Conservation (phyloP, 2,113 vertebrate species). For the Pardalotus punctatus region DNA sequence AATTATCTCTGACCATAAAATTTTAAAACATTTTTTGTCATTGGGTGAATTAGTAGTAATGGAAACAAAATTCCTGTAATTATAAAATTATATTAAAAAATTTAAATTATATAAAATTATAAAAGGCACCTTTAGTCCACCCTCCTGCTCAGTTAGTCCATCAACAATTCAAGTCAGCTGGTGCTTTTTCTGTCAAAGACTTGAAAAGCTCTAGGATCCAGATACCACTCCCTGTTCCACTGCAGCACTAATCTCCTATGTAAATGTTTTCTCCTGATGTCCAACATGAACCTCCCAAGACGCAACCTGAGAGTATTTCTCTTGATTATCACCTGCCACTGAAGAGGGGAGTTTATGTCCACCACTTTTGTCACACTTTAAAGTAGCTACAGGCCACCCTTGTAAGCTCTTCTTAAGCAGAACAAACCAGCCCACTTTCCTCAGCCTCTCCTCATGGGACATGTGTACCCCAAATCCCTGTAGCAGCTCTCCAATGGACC, state of each 20-base stretch:
- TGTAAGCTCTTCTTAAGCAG: not conserved
- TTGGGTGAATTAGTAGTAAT: not conserved
- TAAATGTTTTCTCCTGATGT: not conserved
- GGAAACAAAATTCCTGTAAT: not conserved
- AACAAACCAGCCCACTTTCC: not conserved
- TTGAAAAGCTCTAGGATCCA: not conserved
- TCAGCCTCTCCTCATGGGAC: rapidly evolving
- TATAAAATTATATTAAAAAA: no score
- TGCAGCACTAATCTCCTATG: not conserved
- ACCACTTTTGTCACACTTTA: not conserved
- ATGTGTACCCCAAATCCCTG: not conserved
- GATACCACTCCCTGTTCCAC: not conserved
- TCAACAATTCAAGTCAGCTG: not conserved
- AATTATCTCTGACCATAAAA: not conserved
- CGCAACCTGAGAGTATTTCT: not conserved
- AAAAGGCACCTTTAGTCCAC: not conserved
- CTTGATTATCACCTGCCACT: not conserved
- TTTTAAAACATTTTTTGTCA: not conserved
- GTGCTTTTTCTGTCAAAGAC: not conserved
- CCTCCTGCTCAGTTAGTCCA: not conserved
- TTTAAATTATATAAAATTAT: no score
- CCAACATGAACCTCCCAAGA: not conserved
- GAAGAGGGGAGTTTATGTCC: not conserved
- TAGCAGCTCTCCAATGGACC: not conserved
- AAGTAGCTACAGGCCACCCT: not conserved